A percentile compares a stretch with the other conserved stretches of the same genome.
phyloP scores from a whole-genome alignment of 2,888 invertebrate species.

The Apamea monoglypha region DNA sequence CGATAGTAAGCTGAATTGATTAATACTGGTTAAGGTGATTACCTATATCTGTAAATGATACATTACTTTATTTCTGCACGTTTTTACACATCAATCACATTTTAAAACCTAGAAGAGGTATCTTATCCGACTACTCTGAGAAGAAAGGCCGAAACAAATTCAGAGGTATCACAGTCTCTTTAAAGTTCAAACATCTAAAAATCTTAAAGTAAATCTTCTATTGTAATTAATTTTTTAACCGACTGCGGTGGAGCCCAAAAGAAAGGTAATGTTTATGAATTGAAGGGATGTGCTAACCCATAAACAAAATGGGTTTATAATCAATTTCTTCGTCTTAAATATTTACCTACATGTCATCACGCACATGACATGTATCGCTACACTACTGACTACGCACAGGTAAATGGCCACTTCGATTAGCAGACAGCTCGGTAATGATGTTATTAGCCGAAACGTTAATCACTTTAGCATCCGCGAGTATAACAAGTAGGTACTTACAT shows the following conservation, averaged over 20 bases:
- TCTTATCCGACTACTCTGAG: too few relatives aligned
- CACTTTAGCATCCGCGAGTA: neutral
- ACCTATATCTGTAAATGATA: too few relatives aligned
- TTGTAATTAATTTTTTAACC: neutral
- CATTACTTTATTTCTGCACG: too few relatives aligned
- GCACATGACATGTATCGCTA: too few relatives aligned
- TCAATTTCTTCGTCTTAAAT: neutral
- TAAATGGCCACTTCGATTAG: slow-evolving; percentile 1
- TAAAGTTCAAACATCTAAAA: too few relatives aligned
- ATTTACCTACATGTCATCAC: neutral
- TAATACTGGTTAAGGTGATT: neutral
- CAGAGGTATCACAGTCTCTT: too few relatives aligned
- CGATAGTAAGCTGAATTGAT: neutral
- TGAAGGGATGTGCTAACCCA: neutral
- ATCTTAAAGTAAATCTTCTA: neutral
- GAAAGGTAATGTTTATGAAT: neutral
- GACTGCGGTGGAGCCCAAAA: neutral
- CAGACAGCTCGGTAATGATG: neutral
- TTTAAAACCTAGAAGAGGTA: too few relatives aligned
- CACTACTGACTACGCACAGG: too few relatives aligned
- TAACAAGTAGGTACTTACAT: neutral
- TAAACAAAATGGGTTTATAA: neutral
- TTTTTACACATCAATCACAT: too few relatives aligned
- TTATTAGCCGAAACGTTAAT: slow-evolving; percentile 12
- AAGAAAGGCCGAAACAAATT: too few relatives aligned